These are phyloP conservation scores for Neopipo cinnamomea DNA, from an alignment of 2,113 vertebrate genomes.

Conservation along the genomic window DNA sequence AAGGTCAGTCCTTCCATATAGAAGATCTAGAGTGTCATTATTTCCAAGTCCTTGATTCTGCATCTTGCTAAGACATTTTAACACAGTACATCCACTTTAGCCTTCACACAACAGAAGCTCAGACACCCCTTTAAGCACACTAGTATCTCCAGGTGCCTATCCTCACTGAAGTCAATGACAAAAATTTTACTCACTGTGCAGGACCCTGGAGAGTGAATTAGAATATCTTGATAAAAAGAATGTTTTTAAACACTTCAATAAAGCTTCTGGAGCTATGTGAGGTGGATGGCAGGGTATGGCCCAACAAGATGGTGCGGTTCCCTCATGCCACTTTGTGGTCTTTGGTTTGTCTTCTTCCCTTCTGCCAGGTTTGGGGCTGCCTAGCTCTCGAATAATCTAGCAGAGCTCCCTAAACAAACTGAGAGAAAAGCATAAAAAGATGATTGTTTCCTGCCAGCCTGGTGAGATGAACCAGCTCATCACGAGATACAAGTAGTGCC, in stretches of 20 bases:
- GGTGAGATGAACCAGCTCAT: neutral
- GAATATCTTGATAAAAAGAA: neutral
- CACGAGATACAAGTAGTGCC: neutral
- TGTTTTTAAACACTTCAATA: neutral
- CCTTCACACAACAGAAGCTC: neutral
- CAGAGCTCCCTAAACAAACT: neutral
- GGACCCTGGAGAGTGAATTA: neutral
- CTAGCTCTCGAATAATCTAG: neutral
- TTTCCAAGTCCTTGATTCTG: neutral
- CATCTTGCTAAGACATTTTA: neutral
- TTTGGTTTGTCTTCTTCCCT: neutral
- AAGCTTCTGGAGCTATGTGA: neutral
- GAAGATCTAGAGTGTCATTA: neutral
- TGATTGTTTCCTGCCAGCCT: neutral
- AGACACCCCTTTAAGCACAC: neutral
- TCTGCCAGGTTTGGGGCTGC: neutral
- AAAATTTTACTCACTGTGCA: neutral
- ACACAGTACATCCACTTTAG: neutral
- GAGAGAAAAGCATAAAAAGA: neutral
- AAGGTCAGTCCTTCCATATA: neutral
- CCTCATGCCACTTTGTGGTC: neutral
- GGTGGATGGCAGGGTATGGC: neutral
- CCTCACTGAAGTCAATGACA: neutral
- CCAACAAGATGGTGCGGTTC: neutral
- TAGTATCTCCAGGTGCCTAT: neutral